Percentiles rank a stretch among this genome's conserved stretches.
Conservation (phyloP, 37 sponge, comb jelly and placozoan species). For the Spongilla lacustris region DNA sequence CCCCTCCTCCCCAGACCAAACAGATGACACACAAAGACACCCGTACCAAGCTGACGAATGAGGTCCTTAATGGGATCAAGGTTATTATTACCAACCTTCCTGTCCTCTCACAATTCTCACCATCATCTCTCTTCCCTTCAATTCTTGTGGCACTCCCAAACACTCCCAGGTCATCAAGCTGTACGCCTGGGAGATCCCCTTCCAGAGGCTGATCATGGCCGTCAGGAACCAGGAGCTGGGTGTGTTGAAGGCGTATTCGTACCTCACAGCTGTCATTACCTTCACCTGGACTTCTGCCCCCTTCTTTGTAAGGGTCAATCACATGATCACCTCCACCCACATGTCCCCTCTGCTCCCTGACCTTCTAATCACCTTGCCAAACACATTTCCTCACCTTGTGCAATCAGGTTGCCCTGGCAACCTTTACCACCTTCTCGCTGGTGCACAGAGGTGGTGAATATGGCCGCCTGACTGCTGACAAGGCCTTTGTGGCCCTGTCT, state of each 20-base stretch:
- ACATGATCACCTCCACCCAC: neutral
- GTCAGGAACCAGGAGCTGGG: slow-evolving; percentile 57
- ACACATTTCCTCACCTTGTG: neutral
- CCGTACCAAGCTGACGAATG: slow-evolving; percentile 84
- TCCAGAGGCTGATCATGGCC: slow-evolving; percentile 34
- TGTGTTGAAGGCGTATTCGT: slow-evolving; percentile 33
- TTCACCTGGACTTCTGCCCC: slow-evolving; percentile 77
- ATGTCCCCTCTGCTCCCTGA: neutral
- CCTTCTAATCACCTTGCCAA: neutral
- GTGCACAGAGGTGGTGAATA: slow-evolving; percentile 23
- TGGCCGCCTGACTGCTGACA: slow-evolving; percentile 78
- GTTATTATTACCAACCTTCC: slow-evolving; percentile 2
- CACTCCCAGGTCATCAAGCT: slow-evolving; percentile 64
- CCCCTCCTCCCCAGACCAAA: slow-evolving; percentile 16
- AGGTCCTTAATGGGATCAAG: slow-evolving; percentile 92
- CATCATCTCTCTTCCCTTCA: neutral
- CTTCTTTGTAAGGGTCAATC: slow-evolving; percentile 53
- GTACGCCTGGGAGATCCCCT: slow-evolving; percentile 81
- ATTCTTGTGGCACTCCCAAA: neutral
- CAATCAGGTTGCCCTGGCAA: slow-evolving; percentile 87
- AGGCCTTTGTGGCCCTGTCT: slow-evolving; percentile 93
- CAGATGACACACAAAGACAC: slow-evolving; percentile 76
- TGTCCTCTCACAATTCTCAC: neutral
- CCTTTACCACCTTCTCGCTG: slow-evolving; percentile 87
- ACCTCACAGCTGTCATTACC: slow-evolving; percentile 35